phyloP scores from a whole-genome alignment of 2,113 vertebrate genomes.

The Lichenostomus cassidix region DNA sequence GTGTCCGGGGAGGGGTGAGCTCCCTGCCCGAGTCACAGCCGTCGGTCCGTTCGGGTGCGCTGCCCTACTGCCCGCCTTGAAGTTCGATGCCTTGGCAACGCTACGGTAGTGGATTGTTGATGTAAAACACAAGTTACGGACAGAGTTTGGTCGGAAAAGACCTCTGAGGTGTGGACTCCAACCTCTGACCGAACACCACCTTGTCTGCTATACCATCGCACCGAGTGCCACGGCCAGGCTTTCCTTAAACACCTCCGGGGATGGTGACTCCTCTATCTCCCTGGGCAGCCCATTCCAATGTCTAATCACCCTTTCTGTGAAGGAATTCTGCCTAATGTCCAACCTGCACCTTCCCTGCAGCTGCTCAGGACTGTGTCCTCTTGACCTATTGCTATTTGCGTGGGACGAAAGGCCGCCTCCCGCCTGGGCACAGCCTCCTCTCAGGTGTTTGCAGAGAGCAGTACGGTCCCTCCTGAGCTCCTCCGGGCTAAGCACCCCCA shows the following conservation, averaged over 20 bases:
- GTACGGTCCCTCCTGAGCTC: too few species aligned
- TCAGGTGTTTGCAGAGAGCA: neutral
- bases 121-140: neutral
- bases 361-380: too few species aligned
- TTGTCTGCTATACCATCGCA: rapidly evolving
- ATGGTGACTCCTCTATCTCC: neutral
- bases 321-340: neutral
- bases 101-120: neutral
- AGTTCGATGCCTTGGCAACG: neutral
- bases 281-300: neutral
- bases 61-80: rapidly evolving
- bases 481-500: neutral
- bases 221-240: too few species aligned
- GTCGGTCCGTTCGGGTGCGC: rapidly evolving
- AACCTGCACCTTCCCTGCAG: neutral
- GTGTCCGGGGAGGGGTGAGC: rapidly evolving
- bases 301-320: neutral
- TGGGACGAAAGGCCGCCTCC: too few species aligned
- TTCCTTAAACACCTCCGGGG: neutral
- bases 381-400: rapidly evolving
- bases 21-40: rapidly evolving
- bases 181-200: too few species aligned
- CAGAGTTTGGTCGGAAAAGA: neutral
- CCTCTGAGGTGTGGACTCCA: neutral
- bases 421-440: neutral